Conservation (phyloP, 92 coral and sea anemone genomes). For the Phenganax stokvisi region DNA sequence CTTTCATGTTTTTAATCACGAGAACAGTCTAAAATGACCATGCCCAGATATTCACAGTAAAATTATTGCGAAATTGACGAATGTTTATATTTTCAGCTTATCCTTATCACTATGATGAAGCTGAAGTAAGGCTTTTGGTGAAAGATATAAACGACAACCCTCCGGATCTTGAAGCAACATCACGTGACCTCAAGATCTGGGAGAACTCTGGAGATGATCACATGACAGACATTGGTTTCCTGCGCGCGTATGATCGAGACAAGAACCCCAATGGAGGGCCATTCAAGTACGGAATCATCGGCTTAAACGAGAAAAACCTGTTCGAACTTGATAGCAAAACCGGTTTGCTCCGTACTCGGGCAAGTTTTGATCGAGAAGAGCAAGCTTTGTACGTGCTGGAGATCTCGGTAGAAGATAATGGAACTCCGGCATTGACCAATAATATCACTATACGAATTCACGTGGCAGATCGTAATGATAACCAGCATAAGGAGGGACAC, state of each 20-base stretch:
- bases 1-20: neutral
- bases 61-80: neutral
- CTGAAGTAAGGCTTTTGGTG: constrained; percentile 58
- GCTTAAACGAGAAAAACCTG: constrained; percentile 52
- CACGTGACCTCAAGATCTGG: constrained; percentile 50
- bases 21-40: too few relatives aligned
- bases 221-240: constrained; percentile 53
- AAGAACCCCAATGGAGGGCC: constrained; percentile 69
- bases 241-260: constrained; percentile 79
- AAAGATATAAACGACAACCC: constrained; percentile 88
- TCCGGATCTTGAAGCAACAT: constrained; percentile 61
- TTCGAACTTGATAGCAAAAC: constrained; percentile 48
- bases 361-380: constrained; percentile 73
- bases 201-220: constrained; percentile 61
- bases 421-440: constrained; percentile 49
- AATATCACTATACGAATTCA: constrained; percentile 53
- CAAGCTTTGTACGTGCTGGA: constrained; percentile 46
- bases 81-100: constrained; percentile 32
- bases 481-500: constrained; percentile 70
- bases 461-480: constrained; percentile 69
- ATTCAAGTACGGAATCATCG: constrained; percentile 61
- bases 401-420: constrained; percentile 76
- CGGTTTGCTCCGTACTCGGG: constrained; percentile 47
- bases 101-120: constrained; percentile 66
- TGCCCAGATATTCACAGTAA: neutral